These are phyloP conservation scores for Drymodes brunneopygia DNA, from an alignment of 2,113 vertebrate species.

Conservation along the genomic window DNA sequence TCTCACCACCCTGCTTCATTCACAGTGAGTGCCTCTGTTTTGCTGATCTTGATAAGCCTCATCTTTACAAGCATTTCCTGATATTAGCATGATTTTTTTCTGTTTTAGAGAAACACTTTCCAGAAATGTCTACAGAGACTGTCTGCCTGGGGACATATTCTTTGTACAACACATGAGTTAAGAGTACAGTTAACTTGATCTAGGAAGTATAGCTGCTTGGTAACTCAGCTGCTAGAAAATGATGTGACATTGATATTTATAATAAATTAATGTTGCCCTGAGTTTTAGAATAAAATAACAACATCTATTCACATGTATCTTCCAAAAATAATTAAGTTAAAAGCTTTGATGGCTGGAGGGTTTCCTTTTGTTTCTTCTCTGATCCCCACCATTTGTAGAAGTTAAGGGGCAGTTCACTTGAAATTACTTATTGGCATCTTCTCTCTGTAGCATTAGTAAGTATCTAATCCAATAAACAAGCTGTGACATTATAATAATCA, in stretches of 20 bases:
- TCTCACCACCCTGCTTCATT: neutral
- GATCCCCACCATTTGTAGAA: neutral
- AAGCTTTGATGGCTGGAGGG: neutral
- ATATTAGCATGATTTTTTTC: accelerated
- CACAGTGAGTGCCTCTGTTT: neutral
- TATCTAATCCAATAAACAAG: neutral
- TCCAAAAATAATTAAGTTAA: neutral
- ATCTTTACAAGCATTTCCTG: neutral
- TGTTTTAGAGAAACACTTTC: neutral
- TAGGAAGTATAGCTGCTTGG: neutral
- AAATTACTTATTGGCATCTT: accelerated
- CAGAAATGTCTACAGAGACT: neutral
- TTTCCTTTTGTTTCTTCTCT: neutral
- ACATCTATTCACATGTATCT: neutral
- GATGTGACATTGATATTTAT: neutral
- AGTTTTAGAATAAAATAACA: neutral
- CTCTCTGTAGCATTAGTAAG: neutral
- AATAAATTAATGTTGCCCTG: neutral
- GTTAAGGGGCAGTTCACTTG: neutral
- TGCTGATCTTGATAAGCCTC: accelerated
- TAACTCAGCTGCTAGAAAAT: neutral
- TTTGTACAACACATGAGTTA: accelerated
- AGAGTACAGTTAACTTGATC: neutral
- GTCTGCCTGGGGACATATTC: accelerated
- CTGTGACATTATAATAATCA: neutral